Base-by-base conservation (phyloP, 2,888 invertebrate species). In the Lacanobia oleracea region DNA sequence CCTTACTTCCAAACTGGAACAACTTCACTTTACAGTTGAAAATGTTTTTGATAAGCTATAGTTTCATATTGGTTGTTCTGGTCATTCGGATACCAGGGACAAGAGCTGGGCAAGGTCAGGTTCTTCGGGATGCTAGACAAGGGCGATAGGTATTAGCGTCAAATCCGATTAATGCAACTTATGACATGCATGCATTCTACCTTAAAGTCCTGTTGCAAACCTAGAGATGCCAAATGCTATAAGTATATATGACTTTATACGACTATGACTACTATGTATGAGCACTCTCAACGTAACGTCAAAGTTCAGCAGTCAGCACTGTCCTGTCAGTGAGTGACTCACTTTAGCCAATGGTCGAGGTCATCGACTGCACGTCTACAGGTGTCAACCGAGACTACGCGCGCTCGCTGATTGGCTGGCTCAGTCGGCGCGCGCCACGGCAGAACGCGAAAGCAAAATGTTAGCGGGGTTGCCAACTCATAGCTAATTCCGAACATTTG, bases 351-450 rank as follows among this genome's bases (percentile, higher is more conserved):
- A 72, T 59, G 57, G 51, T 18, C 48, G 64, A 63, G 77, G 76
- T 78, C 76, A 75, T 69, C 76, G 81, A 65, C 81, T 68, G 75
- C 56, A 33, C 27, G 45, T 57, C 74, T 27, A 73, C 60, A 50
- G 51, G 21, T 54, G 43, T 37, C 72, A 61, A 23, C 69, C 77
- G 65, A 78, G 64, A 51, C 40, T 78, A 76, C 77, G 81, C 81
- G 33, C 69, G 77, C 62, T 69, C 69, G 77, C 62, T 69, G 77
- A 78, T 78, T 81, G 77, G 77, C 50, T 76, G 77, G 77, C 50
- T 76, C 64, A 75, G 65, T 69, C 69, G n/a, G 57, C 57, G 40
- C 21, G n/a, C 37, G 33, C 33, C 56, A 14, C 43, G 48, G 64
- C 81, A 27, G 64, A 78, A 69, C 81, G 57, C 27, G 61, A 64